A percentile compares a stretch with the other conserved stretches of the same genome.
These are phyloP conservation scores for Rhizoglyphus robini DNA, from an alignment of 1,140 invertebrate species.

Conservation along the genomic window DNA sequence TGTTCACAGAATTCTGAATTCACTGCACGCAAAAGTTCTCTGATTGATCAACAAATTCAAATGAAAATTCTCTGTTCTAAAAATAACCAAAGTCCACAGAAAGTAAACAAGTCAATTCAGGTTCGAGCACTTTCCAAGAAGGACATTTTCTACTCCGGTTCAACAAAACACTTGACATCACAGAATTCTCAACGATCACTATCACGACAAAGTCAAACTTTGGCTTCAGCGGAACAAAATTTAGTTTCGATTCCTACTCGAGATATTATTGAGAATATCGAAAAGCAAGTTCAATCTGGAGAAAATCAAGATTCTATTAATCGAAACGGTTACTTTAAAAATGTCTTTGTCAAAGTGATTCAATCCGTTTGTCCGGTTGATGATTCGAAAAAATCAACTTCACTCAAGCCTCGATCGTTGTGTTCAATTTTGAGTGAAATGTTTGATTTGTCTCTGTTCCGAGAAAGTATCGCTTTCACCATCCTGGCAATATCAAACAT, in stretches of 20 bases:
- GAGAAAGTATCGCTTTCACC: constrained; percentile 69
- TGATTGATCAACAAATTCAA: too few species aligned
- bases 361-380: too few species aligned
- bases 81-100: too few species aligned
- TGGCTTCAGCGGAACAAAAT: constrained; percentile 44
- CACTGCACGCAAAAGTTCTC: neutral
- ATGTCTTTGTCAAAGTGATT: too few species aligned
- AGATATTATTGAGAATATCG: constrained; percentile 18
- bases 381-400: too few species aligned
- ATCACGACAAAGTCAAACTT: constrained; percentile 78
- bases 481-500: constrained; percentile 85
- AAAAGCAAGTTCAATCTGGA: neutral
- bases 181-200: constrained; percentile 58
- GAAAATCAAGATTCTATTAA: too few species aligned
- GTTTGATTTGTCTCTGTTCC: constrained; percentile 79
- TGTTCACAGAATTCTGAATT: neutral
- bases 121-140: constrained; percentile 83
- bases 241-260: constrained; percentile 52
- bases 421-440: constrained; percentile 48
- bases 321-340: too few species aligned
- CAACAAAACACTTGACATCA: constrained; percentile 72
- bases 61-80: too few species aligned
- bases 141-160: constrained; percentile 96
- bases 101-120: constrained; percentile 33
- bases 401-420: constrained; percentile 23